A percentile compares a stretch with the other conserved stretches of the same genome.
Conservation (phyloP, 1,140 invertebrate genomes). For the Aphelinus atriplicis region DNA sequence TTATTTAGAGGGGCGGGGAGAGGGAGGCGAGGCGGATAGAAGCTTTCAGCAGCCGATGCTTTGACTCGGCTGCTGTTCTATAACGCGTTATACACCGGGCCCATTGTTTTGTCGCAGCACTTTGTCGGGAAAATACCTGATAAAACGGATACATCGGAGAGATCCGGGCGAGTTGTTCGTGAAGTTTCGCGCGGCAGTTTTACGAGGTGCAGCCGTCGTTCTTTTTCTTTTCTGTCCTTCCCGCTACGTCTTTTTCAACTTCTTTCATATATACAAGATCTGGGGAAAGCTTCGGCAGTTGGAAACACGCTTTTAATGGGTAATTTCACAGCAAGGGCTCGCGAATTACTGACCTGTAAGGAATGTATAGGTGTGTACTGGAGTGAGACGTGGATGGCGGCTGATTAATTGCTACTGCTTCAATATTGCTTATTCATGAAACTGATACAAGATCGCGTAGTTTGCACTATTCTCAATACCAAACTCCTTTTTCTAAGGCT, state of each 20-base stretch:
- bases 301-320: not conserved
- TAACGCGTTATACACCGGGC: not conserved
- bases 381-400: not conserved
- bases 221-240: too few species aligned
- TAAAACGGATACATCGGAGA: not conserved
- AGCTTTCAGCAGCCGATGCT: constrained; percentile 1
- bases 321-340: not conserved
- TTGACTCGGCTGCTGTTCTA: not conserved
- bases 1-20: not conserved
- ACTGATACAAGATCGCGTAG: too few species aligned
- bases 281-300: not conserved
- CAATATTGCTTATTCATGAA: not conserved
- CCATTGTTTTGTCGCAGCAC: not conserved
- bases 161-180: too few species aligned
- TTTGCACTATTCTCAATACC: too few species aligned
- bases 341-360: constrained; percentile 8
- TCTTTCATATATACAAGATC: too few species aligned
- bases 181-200: not conserved
- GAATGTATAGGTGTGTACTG: not conserved
- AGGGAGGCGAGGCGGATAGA: too few species aligned
- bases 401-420: constrained; percentile 7
- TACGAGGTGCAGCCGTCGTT: not conserved
- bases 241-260: too few species aligned
- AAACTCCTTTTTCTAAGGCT: too few species aligned
- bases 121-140: constrained; percentile 11